Base-by-base conservation (phyloP, 2,888 invertebrate species). In the Bruchidius siliquastri region DNA sequence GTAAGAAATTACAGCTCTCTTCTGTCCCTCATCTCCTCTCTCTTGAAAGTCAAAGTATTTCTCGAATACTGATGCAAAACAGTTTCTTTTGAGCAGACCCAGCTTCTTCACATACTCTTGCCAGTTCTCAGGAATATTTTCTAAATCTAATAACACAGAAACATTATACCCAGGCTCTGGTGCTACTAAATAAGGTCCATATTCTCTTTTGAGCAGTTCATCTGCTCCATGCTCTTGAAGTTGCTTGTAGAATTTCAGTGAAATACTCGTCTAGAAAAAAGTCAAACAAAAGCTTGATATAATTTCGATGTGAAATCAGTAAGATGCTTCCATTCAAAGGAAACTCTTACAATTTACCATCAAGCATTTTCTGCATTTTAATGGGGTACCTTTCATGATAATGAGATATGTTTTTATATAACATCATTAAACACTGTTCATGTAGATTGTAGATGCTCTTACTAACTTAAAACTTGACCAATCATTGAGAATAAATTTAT, bases 31-130 rank as follows among this genome's bases (percentile, higher is more conserved):
- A 83, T 95, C 93, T 0, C 96, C 98, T 81, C 94, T 92, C 86
- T 97, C 97, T 89, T 99, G 98, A 87, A 96, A 96, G 86, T 98
- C 94, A 88, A 99, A 99, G 89, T 99, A 99, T 85, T 99, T 98
- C 87, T 99, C 98, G 88, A 99, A 99, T 76, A 99, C 98, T 20
- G 98, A 98, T 70, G 99, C 99, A 88, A 99, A 99, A 88, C 99
- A 99, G 88, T 99, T 97, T 83, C 99, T 91, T 88, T 99, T 99
- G 77, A 99, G 88, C 73, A 98, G 90, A 21, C 98, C 97, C 80
- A 98, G 94, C 88, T 95, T 96, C 87, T 95, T 95, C 80, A 98
- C 96, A 81, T 96, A 86, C 76, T 91, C 91, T 86, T 95, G 95
- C 93, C 96, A 96, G 86, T 98, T 93, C 67, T 92, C 89, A 6